Evolutionary conservation across 37 sponge, comb jelly and placozoan species (phyloP), one percentile per base, ranked within the genome.

Genomic region (Spongilla lacustris): DNA sequence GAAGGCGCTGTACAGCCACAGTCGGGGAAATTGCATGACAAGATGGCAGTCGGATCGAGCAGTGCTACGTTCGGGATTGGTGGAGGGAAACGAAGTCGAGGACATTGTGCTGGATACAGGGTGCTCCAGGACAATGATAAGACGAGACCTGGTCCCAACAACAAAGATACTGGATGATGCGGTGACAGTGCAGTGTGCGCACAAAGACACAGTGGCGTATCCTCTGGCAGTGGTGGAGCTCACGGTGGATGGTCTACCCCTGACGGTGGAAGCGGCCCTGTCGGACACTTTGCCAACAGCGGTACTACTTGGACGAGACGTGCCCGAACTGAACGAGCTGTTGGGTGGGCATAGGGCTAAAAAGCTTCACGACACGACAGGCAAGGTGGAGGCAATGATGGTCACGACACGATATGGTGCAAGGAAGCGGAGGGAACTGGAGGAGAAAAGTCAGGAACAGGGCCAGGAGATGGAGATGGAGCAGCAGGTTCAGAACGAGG

Each of bases 251-350:
- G 50, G n/a, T 12, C 30, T 28, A 22, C 23, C 72, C 25, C 34
- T 82, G 72, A 29, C 31, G 36, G 37, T 82, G 12, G 26, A 28
- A 36, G 83, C 41, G 4, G 83, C 83, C 30, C 38, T 82, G 25
- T 69, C 72, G 2, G 72, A 68, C 22, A 81, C 70, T 27, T 46
- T 82, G 27, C 83, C 83, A 0, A 46, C 70, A 2, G 38, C 25
- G 3, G 72, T 82, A 69, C 83, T 82, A 33, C 33, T 82, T 36
- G 83, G 83, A 10, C 36, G 72, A 35, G 83, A 82, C 70, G 71
- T 70, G 32, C 83, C 83, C 3, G 25, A 27, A 32, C 27, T 82
- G 25, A 23, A 68, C 36, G 66, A 37, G 25, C n/a, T 79, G 46
- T 24, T 79, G 34, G 35, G 34, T 29, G 28, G 41, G 41, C 6